Evolutionary conservation across 2,888 invertebrate species (phyloP), one percentile per base, ranked within the genome.

Genomic region (Temnothorax unifasciatus): DNA sequence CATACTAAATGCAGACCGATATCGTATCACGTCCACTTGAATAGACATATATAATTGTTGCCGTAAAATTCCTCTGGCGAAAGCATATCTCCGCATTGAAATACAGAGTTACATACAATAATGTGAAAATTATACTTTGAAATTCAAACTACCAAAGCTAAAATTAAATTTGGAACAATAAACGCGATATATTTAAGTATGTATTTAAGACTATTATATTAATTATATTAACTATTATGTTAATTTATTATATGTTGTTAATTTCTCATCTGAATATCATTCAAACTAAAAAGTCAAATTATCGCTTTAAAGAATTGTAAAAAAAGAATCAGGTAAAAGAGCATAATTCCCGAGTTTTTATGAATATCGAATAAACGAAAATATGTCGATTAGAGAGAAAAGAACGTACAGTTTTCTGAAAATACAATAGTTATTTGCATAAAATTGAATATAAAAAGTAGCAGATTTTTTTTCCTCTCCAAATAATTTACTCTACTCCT

Each of bases 11-110:
- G 59, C 52, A 59, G 71, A 63, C 69, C 38, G 83, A 85, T 84
- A 84, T 68, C 77, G 50, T 84, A 79, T 79, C 83, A 47, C 57
- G 57, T 83, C 47, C 74, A 71, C 76, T 59, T 73, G 73, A 73
- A 61, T 41, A 15, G 21, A 50, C 73, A 25, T 71, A 50, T 73
- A 73, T 81, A 73, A 73, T 73, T 73, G 59, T 59, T 47, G 79
- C 18, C 47, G 59, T 61, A 61, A 81, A 73, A 81, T 81, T 81
- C 5, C 47, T 29, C 66, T 34, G 9, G 9, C 59, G 50, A 79
- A 57, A 71, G 57, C 71, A 34, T 59, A 79, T 71, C 71, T 54
- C 44, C 44, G 18, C 18, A n/a, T 25, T 73, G 25, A 73, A 61
- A 73, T 57, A 25, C 8, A 71, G 15, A 52, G 6, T 47, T 59